Evolutionary conservation across 2,113 vertebrate species (phyloP).

Genomic region (Pterocles orientalis): DNA sequence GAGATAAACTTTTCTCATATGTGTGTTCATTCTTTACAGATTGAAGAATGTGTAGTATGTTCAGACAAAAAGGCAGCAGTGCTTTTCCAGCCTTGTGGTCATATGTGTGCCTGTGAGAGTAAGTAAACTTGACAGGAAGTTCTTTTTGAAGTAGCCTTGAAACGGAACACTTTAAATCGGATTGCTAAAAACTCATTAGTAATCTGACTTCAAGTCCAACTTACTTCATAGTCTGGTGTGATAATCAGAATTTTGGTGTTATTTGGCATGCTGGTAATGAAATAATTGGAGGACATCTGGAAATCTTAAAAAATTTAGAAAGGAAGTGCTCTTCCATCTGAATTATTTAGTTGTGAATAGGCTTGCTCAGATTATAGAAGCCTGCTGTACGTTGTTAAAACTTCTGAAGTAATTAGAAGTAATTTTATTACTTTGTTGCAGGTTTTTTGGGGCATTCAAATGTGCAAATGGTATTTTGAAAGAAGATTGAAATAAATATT

Average conservation of each 20-base stretch:
- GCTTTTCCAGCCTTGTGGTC: slow-evolving; percentile 97
- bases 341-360: background rate
- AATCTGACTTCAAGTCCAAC: background rate
- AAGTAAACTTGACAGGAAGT: slow-evolving; percentile 72
- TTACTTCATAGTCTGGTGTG: background rate
- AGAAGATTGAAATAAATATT: background rate
- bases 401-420: background rate
- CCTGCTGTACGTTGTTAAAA: background rate
- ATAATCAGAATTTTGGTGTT: background rate
- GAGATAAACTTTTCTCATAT: background rate
- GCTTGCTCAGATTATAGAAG: background rate
- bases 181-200: background rate
- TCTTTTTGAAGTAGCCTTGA: background rate
- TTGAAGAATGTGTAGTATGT: slow-evolving; percentile 98
- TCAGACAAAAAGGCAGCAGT: slow-evolving; percentile 99
- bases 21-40: slow-evolving; percentile 72
- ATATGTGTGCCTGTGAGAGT: slow-evolving; percentile 99
- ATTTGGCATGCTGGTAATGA: background rate
- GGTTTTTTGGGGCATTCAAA: background rate
- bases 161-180: background rate
- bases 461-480: background rate
- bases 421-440: background rate
- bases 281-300: background rate
- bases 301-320: background rate
- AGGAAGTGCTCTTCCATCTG: background rate